phyloP scores from a whole-genome alignment of 2,113 vertebrate genomes.

The Apaloderma vittatum region DNA sequence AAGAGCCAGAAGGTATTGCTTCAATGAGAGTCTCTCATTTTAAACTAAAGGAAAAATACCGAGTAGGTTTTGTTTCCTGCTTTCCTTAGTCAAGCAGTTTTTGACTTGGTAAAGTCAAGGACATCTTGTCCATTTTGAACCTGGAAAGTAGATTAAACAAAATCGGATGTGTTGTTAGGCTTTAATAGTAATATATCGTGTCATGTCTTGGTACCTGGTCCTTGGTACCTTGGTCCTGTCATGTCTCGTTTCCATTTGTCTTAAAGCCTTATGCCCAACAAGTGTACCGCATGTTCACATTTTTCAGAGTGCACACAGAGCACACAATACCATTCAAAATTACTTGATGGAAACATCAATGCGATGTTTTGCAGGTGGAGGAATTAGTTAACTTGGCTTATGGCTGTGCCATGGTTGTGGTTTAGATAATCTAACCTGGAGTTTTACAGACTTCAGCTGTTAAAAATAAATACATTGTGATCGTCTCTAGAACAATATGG shows the following conservation, averaged over 20 bases:
- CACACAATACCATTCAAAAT: neutral
- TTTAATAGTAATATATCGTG: neutral
- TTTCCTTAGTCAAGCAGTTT: neutral
- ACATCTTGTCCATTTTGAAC: neutral
- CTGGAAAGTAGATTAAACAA: neutral
- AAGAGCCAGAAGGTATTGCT: neutral
- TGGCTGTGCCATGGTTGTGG: neutral
- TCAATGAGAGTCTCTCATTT: neutral
- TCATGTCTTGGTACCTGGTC: accelerated
- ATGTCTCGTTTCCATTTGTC: neutral
- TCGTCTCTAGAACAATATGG: neutral
- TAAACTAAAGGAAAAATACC: neutral
- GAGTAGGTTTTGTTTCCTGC: neutral
- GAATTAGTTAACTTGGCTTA: neutral
- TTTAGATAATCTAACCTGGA: neutral
- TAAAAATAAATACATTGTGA: neutral
- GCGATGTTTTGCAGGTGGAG: neutral
- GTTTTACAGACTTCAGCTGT: neutral
- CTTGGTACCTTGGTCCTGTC: too few species aligned
- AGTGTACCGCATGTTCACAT: neutral
- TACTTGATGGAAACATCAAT: neutral
- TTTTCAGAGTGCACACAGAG: neutral
- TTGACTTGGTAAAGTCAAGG: neutral
- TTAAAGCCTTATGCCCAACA: neutral
- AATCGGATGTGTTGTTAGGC: neutral